Evolutionary conservation across 2,797 vertebrate genomes (phyloP).

Genomic region (Premnoplex brunnescens): DNA sequence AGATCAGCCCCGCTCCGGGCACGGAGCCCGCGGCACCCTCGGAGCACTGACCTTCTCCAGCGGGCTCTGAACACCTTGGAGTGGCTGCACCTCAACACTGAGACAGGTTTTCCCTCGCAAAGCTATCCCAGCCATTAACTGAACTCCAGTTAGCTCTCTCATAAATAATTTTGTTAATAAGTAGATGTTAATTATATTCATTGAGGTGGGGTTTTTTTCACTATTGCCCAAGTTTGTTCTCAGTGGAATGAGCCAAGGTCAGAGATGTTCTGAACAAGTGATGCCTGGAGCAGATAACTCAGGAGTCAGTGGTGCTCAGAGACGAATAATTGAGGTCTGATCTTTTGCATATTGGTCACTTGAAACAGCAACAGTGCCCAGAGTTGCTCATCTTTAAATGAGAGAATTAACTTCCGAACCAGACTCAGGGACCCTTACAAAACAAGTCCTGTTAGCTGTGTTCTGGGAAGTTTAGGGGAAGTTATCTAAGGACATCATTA

Average conservation of each 20-base stretch:
- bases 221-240: neutral
- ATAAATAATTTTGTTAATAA: neutral
- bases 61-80: neutral
- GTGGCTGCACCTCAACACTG: neutral
- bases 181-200: neutral
- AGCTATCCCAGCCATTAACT: neutral
- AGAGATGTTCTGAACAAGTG: neutral
- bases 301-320: neutral
- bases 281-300: slow-evolving; percentile 11
- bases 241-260: slow-evolving; percentile 5
- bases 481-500: rapidly evolving
- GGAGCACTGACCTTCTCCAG: neutral
- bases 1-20: neutral
- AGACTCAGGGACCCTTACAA: neutral
- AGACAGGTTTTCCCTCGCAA: neutral
- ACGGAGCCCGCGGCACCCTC: neutral
- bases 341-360: neutral
- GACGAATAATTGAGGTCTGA: neutral
- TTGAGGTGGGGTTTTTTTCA: neutral
- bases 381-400: neutral
- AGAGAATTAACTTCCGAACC: neutral
- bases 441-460: neutral
- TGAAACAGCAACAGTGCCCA: neutral
- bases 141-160: neutral
- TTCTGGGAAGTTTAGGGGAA: neutral